Evolutionary conservation across 2,113 vertebrate species (phyloP), one percentile per base, ranked within the genome.

Genomic region (Jaculus jaculus): DNA sequence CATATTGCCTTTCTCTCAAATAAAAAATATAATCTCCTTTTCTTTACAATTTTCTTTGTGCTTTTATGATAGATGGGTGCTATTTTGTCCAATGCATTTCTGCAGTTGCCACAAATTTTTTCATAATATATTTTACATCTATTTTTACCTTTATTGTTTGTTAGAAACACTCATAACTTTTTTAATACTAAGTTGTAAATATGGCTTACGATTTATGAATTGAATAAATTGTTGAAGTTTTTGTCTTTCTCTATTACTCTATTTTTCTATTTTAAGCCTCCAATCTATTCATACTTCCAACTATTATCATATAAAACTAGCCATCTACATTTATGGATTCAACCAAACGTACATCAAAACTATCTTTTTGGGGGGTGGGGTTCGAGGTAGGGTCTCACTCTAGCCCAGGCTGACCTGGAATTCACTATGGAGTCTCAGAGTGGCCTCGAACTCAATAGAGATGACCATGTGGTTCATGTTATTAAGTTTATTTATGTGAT

Each of bases 111-210:
- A 78, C 3, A 24, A 17, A 79, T 84, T 88, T 47, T 63, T 34
- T 32, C 51, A 75, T 89, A 42, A 58, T 71, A n/a, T 81, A 82
- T 84, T 84, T 87, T 87, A 5, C 5, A 79, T 89, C 58, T 69
- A 7, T 79, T 68, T 89, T 82, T 18, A 26, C 34, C 68, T 51
- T 75, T 58, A 58, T 54, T 26, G 21, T 65, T 65, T 65, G 54
- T 65, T 65, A 65, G 12, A 84, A 84, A 79, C 77, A 32, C 65
- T 93, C 42, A 51, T 68, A 88, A 84, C 82, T 47, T 15, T 82
- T 93, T 61, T 92, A 24, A 78, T 72, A n/a, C 92, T 74, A 74
- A 91, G 60, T 88, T 87, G 20, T 95, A 65, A 71, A 17, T 15
- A 71, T 60, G 75, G 32, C 15, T 87, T 84, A 83, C 86, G 39